phyloP scores from a whole-genome alignment of 2,888 invertebrate genomes.

The Euclidia mi region DNA sequence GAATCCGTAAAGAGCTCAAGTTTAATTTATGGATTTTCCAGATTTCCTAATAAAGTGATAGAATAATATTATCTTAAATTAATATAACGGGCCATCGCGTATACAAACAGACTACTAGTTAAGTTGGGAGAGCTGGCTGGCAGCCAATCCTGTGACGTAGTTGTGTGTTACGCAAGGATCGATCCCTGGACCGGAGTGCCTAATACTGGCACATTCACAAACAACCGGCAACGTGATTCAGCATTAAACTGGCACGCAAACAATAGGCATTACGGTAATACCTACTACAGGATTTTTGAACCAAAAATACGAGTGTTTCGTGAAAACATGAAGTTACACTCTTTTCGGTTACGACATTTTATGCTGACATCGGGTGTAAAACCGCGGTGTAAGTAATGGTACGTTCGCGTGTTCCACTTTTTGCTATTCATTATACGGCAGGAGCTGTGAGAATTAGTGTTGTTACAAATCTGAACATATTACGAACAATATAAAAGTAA shows the following conservation, averaged over 20 bases:
- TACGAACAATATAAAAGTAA: constrained; percentile 21
- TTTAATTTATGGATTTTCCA: too few relatives aligned
- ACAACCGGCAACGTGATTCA: constrained; percentile 40
- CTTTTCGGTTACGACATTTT: constrained; percentile 30
- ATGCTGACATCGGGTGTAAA: constrained; percentile 40
- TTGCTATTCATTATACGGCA: constrained; percentile 59
- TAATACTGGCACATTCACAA: constrained; percentile 50
- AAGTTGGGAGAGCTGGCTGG: constrained; percentile 63
- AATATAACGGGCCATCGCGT: constrained; percentile 35
- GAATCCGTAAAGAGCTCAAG: too few relatives aligned
- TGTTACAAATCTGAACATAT: constrained; percentile 37
- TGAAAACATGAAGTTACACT: constrained; percentile 45
- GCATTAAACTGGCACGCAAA: constrained; percentile 40
- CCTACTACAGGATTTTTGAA: constrained; percentile 29
- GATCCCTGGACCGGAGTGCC: constrained; percentile 51
- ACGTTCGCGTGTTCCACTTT: constrained; percentile 63
- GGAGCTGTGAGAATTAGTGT: constrained; percentile 54
- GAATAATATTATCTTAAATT: too few relatives aligned
- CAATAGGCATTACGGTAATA: constrained; percentile 31
- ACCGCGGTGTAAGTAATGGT: constrained; percentile 58
- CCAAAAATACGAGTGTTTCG: constrained; percentile 27
- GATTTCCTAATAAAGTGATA: too few relatives aligned
- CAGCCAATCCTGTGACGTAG: constrained; percentile 64
- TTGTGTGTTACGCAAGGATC: constrained; percentile 59
- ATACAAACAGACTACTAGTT: constrained; percentile 47